Percentiles rank a stretch among this genome's conserved stretches.
These are phyloP conservation scores for Anadara kagoshimensis DNA, from an alignment of 1,140 invertebrate genomes.

Conservation along the genomic window DNA sequence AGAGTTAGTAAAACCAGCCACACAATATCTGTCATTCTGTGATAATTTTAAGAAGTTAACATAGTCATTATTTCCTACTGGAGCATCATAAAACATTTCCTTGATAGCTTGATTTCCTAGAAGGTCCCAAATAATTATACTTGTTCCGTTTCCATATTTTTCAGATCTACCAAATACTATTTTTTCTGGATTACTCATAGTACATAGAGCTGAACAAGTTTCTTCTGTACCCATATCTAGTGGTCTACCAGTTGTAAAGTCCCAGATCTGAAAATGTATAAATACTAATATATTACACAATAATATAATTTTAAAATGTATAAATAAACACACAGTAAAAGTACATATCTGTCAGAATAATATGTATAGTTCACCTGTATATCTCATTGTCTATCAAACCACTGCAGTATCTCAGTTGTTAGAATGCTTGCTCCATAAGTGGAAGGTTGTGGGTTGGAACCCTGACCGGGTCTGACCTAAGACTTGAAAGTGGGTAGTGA, in stretches of 20 bases:
- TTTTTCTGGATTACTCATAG: slow-evolving; percentile 66
- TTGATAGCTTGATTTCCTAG: slow-evolving; percentile 69
- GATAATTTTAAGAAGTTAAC: slow-evolving; percentile 65
- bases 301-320: background rate
- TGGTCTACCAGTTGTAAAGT: slow-evolving; percentile 67
- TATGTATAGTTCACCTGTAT: no score
- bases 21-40: slow-evolving; percentile 66
- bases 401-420: no score
- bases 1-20: slow-evolving; percentile 69
- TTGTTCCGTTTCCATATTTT: slow-evolving; percentile 66
- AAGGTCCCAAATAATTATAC: slow-evolving; percentile 70
- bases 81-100: slow-evolving; percentile 64
- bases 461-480: no score
- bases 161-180: slow-evolving; percentile 68
- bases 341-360: no score
- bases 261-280: slow-evolving; percentile 67
- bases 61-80: slow-evolving; percentile 69
- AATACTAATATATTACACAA: background rate
- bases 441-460: no score
- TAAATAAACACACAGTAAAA: no score
- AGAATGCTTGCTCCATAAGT: no score
- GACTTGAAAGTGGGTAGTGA: no score
- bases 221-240: slow-evolving; percentile 65
- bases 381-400: no score
- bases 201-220: slow-evolving; percentile 67